Conservation (phyloP, 1,140 invertebrate genomes). For the Zophobas morio region DNA sequence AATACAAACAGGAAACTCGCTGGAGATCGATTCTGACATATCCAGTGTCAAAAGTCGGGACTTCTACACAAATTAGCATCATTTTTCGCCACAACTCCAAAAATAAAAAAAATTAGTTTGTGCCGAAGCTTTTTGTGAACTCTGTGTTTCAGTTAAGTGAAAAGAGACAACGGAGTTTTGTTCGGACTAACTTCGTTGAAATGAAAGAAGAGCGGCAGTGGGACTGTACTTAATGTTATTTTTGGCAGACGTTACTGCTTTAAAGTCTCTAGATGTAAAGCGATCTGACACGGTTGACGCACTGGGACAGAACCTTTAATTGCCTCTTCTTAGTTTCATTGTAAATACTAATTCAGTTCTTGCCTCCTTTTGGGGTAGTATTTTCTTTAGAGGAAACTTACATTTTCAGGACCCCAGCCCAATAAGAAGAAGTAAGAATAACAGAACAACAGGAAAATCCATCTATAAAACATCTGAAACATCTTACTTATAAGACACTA, state of each 20-base stretch:
- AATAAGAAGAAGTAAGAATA: not conserved
- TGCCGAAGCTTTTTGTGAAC: not conserved
- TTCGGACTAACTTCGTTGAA: not conserved
- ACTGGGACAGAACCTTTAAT: constrained; percentile 19
- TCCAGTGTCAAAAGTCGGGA: not conserved
- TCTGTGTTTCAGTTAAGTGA: not conserved
- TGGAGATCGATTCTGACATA: constrained; percentile 17
- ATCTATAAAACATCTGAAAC: too few relatives aligned
- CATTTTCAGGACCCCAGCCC: not conserved
- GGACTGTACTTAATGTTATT: constrained; percentile 27
- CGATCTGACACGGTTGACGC: constrained; percentile 32
- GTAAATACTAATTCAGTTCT: constrained; percentile 30
- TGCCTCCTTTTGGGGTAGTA: not conserved
- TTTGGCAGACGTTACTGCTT: not conserved
- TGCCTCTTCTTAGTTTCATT: constrained; percentile 17
- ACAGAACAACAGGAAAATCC: too few relatives aligned
- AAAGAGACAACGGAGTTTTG: not conserved
- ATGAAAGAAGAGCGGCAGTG: not conserved
- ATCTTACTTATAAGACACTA: too few relatives aligned
- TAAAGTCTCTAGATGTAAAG: constrained; percentile 20
- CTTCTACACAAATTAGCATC: constrained; percentile 15
- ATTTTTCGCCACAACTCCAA: not conserved
- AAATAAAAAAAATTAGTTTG: not conserved
- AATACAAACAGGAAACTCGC: not conserved
- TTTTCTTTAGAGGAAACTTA: constrained; percentile 5